A percentile compares a stretch with the other conserved stretches of the same genome.
phyloP scores from a whole-genome alignment of 1,140 invertebrate species.

The Spodoptera litura region DNA sequence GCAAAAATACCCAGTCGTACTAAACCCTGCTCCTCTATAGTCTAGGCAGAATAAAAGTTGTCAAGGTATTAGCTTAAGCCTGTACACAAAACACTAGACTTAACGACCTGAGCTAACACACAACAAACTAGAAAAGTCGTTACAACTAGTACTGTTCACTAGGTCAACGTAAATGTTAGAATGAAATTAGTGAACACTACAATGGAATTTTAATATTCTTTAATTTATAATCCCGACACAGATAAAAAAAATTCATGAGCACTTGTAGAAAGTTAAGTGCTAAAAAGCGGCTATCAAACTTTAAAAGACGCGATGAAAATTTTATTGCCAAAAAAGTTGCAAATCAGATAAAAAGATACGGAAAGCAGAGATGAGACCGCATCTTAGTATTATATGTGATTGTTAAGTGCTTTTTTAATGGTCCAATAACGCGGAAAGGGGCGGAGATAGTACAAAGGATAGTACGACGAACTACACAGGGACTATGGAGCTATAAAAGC shows the following conservation, averaged over 20 bases:
- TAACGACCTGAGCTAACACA: conserved; percentile 6
- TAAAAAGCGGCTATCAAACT: conserved; percentile 8
- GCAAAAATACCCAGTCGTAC: neutral
- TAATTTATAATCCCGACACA: no score
- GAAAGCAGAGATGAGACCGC: neutral
- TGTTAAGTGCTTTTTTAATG: conserved; percentile 23
- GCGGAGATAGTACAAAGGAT: neutral
- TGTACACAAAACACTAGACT: neutral
- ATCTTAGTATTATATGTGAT: neutral
- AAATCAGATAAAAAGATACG: neutral
- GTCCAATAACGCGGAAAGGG: conserved; percentile 3
- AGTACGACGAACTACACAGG: conserved; percentile 14
- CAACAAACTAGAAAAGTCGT: conserved; percentile 11
- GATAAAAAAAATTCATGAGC: neutral
- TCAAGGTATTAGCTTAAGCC: neutral
- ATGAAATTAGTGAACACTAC: neutral
- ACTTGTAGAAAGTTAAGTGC: neutral
- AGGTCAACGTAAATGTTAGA: neutral
- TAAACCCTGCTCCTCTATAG: neutral
- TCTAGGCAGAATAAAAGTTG: neutral
- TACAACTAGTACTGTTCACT: conserved; percentile 2
- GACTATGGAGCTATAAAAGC: conserved; percentile 32
- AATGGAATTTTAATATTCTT: neutral
- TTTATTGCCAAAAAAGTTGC: conserved; percentile 7
- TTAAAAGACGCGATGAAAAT: conserved; percentile 18